Conservation (phyloP, 2,113 vertebrate species). For the Arizona elegans region DNA sequence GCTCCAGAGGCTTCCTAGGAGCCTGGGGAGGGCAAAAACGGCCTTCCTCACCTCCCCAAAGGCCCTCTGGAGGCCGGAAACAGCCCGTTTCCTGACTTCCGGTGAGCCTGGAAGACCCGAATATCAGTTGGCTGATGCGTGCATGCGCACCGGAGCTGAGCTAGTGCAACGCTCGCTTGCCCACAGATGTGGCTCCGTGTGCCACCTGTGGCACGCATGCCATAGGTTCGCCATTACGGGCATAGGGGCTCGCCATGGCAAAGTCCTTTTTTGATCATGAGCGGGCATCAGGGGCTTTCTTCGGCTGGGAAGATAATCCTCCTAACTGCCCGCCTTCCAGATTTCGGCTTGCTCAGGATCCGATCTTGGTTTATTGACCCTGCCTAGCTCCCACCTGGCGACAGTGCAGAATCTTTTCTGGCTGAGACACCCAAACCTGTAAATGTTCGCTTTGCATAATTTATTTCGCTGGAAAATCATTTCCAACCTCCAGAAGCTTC, state of each 20-base stretch:
- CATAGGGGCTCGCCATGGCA: background rate
- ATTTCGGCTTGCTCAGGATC: background rate
- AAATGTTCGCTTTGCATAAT: background rate
- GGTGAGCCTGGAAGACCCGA: too few species aligned
- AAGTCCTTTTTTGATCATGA: background rate
- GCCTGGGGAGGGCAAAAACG: too few species aligned
- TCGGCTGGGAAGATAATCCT: background rate
- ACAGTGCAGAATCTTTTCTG: background rate
- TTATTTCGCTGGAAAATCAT: background rate
- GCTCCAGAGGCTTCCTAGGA: too few species aligned
- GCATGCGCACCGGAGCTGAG: too few species aligned
- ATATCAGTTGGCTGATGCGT: too few species aligned
- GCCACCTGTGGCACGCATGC: too few species aligned
- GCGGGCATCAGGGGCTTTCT: background rate
- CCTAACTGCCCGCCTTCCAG: background rate
- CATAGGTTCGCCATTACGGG: too few species aligned
- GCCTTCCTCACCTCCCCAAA: too few species aligned
- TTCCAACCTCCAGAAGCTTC: background rate
- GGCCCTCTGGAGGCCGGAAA: too few species aligned
- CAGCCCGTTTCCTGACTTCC: too few species aligned
- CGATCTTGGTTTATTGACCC: background rate
- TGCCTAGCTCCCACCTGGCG: background rate
- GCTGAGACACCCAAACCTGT: background rate
- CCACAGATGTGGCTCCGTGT: too few species aligned
- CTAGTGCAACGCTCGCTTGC: too few species aligned